Base-by-base conservation (phyloP, 2,113 vertebrate species). In the Dicaeum eximium region DNA sequence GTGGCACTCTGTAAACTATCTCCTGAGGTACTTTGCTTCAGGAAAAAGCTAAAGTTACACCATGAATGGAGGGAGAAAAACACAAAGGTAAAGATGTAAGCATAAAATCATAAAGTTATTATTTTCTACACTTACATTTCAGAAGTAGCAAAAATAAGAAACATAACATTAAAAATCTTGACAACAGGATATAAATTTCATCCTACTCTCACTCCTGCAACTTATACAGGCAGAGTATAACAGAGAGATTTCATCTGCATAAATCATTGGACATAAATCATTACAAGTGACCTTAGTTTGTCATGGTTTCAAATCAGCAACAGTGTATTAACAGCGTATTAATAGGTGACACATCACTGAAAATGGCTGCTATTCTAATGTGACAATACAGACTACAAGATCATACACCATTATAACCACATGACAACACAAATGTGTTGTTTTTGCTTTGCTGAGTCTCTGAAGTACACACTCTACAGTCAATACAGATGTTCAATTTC, bases 11-110 rank as follows among this genome's bases (percentile, higher is more conserved):
- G 99, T 88, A 99, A 98, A 86, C 99, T 99, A 81, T 99, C 99
- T 83, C 98, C 98, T 30, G 99, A 99, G 8, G 98, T 98, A 95
- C 99, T 99, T 86, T 98, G 98, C 94, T 99, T 99, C 97, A 99
- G 94, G 86, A 98, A 99, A 96, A 99, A 99, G 85, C 99, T 99
- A 93, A 96, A 75, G 71, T 48, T 58, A 40, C 18, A 94, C 72
- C 19, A 83, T 9, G 73, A 82, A 90, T 18, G 64, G 54, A 73
- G 15, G 25, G 6, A 37, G 20, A 50, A 27, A 54, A 67, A 62
- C 37, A 67, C 15, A 44, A 80, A 84, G 18, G 5, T 30, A 66
- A 85, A 91, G 60, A 47, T 13, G 24, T 8, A 81, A 80, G 17
- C 11, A 53, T 22, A 50, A 51, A 86, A 38, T 57, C 0, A 60